phyloP scores from a whole-genome alignment of 64 coral and sea anemone genomes.

The Montipora cactus region DNA sequence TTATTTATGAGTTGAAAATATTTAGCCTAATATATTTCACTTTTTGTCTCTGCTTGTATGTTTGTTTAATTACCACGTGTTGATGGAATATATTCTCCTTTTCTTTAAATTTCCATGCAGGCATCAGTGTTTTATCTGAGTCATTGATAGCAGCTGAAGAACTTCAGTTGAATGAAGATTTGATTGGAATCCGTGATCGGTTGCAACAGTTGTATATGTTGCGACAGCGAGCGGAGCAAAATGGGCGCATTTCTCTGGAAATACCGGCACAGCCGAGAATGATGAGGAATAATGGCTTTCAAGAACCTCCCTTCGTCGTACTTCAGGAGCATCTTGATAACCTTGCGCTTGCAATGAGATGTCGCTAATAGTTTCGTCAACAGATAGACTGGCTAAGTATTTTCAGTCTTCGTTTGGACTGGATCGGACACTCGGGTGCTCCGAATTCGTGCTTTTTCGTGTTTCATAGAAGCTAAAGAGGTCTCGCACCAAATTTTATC shows the following conservation, averaged over 20 bases:
- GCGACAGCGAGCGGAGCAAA: not conserved
- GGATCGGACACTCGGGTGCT: no score
- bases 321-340: not conserved
- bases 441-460: no score
- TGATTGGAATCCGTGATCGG: slow-evolving; percentile 6
- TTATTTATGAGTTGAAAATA: no score
- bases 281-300: not conserved
- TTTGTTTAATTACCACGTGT: no score
- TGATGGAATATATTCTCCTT: not conserved
- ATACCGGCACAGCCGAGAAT: not conserved
- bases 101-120: not conserved
- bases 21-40: no score
- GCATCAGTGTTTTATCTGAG: not conserved
- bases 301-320: slow-evolving; percentile 6
- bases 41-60: no score
- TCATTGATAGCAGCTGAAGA: not conserved
- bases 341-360: slow-evolving; percentile 1
- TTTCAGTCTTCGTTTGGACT: no score
- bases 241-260: not conserved
- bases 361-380: no score
- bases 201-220: not conserved
- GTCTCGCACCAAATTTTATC: no score
- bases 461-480: no score
- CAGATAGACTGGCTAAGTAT: no score
- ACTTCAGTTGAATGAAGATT: slow-evolving; percentile 19